Percentiles rank a stretch among this genome's conserved stretches.
Conservation (phyloP, 2,113 vertebrate species). For the Penelope pileata region DNA sequence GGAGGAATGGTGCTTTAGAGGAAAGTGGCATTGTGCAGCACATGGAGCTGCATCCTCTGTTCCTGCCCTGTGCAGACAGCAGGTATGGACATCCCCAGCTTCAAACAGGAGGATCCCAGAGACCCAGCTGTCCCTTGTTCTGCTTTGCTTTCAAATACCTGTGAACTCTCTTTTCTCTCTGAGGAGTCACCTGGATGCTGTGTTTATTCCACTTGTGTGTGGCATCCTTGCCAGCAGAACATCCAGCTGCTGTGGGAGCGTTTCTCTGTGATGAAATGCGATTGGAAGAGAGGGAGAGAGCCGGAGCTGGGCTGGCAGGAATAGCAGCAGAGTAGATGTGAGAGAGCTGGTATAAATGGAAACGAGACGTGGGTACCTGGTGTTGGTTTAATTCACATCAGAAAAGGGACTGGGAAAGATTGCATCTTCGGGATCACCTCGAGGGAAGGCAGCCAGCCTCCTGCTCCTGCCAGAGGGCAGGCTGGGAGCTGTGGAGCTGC, state of each 20-base stretch:
- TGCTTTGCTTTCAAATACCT: background rate
- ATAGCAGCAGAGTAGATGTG: background rate
- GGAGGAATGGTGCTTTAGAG: background rate
- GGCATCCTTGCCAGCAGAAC: background rate
- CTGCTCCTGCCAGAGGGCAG: background rate
- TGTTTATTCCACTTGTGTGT: background rate
- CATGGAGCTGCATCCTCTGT: background rate
- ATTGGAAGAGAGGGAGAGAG: background rate
- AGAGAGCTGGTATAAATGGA: background rate
- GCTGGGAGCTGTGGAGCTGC: background rate
- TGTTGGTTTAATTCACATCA: background rate
- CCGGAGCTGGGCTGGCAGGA: background rate
- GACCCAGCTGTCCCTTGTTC: background rate
- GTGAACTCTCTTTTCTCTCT: background rate
- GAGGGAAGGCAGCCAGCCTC: background rate
- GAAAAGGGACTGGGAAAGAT: background rate
- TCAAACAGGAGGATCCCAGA: background rate
- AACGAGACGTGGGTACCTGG: background rate
- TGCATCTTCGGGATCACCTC: background rate
- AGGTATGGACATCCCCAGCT: background rate
- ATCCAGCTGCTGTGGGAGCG: background rate
- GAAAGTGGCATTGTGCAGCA: background rate
- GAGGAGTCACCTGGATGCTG: background rate
- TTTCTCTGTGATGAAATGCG: background rate
- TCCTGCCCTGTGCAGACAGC: background rate